Conservation (phyloP, 2,888 invertebrate genomes). For the Xestobium rufovillosum region DNA sequence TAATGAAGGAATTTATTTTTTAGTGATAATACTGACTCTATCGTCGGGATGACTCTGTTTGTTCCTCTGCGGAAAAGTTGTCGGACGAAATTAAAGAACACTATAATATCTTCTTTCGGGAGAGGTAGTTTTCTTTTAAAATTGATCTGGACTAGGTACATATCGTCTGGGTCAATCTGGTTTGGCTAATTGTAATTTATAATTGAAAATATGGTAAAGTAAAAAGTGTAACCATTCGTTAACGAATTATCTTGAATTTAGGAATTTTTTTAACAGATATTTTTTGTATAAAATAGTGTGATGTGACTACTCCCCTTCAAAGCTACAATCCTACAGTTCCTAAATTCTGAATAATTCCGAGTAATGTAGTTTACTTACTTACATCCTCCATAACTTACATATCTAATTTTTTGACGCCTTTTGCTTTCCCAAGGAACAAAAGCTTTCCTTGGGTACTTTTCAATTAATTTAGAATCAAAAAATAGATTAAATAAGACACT, state of each 20-base stretch:
- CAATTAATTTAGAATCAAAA: slow-evolving; percentile 56
- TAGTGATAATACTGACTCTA: slow-evolving; percentile 57
- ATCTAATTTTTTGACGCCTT: not conserved
- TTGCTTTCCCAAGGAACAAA: slow-evolving; percentile 57
- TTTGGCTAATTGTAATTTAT: slow-evolving; percentile 26
- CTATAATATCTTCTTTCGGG: slow-evolving; percentile 47
- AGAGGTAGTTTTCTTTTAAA: slow-evolving; percentile 50
- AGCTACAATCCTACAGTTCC: too few relatives aligned
- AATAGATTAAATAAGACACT: slow-evolving; percentile 61
- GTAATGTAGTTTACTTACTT: too few relatives aligned
- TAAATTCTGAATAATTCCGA: too few relatives aligned
- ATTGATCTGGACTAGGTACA: slow-evolving; percentile 60
- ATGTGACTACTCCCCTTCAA: too few relatives aligned
- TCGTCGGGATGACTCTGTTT: slow-evolving; percentile 57
- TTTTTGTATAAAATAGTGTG: too few relatives aligned
- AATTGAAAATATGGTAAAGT: not conserved
- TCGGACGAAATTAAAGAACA: slow-evolving; percentile 63
- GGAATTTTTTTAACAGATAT: too few relatives aligned
- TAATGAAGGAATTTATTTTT: slow-evolving; percentile 7
- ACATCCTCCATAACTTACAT: slow-evolving; percentile 13
- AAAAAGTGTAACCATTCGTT: too few relatives aligned
- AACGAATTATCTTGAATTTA: too few relatives aligned
- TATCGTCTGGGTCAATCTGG: slow-evolving; percentile 45
- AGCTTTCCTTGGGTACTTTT: slow-evolving; percentile 53
- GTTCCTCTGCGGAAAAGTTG: slow-evolving; percentile 54